phyloP scores from a whole-genome alignment of 2,113 vertebrate genomes.

The Cheirogaleus medius region DNA sequence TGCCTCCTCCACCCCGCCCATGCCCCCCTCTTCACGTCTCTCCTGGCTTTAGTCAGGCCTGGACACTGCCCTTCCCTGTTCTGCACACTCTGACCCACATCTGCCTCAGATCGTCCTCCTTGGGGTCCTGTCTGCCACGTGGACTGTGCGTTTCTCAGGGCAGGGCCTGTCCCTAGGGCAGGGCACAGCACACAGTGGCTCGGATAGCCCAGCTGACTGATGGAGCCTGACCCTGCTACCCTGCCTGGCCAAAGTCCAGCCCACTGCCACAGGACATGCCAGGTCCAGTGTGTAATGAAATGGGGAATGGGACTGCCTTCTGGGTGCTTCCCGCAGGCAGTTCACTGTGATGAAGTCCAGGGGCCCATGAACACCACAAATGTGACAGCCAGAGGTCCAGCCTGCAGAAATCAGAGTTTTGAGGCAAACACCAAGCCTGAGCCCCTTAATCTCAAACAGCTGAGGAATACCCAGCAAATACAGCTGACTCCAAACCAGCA shows the following conservation, averaged over 20 bases:
- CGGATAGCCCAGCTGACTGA: background rate
- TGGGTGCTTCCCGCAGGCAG: background rate
- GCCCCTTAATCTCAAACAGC: background rate
- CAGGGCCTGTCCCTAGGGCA: background rate
- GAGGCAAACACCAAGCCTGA: background rate
- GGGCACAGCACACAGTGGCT: background rate
- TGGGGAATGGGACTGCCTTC: background rate
- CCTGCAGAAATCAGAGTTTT: background rate
- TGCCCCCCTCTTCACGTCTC: too few species aligned
- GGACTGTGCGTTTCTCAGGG: background rate
- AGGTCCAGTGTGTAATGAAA: background rate
- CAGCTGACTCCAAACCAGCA: accelerated
- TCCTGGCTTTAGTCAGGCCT: too few species aligned
- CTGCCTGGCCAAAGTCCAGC: background rate
- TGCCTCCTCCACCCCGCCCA: too few species aligned
- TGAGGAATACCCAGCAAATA: background rate
- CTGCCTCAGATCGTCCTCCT: background rate
- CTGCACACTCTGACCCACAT: background rate
- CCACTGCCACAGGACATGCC: background rate
- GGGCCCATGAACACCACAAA: background rate
- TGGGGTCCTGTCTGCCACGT: background rate
- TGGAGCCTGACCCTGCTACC: too few species aligned
- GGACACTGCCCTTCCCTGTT: too few species aligned
- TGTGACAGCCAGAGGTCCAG: too few species aligned
- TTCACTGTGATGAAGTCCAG: background rate